These are phyloP conservation scores for Amblyornis subalaris DNA, from an alignment of 2,113 vertebrate species.

Conservation along the genomic window DNA sequence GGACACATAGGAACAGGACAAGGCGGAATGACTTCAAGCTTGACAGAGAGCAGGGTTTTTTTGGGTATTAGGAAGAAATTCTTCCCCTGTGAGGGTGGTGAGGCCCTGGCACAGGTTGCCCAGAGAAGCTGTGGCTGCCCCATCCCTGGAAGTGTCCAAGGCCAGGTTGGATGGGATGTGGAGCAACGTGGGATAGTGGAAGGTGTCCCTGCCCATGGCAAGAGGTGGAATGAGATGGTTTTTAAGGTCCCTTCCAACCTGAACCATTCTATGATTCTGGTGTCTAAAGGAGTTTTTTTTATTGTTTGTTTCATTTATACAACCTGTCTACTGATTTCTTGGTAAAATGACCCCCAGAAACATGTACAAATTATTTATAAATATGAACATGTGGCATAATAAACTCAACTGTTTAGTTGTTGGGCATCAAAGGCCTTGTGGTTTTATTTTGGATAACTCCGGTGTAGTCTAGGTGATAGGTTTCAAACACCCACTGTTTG, in stretches of 20 bases:
- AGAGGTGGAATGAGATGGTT: no score
- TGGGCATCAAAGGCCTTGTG: neutral
- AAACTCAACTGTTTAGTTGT: neutral
- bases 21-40: neutral
- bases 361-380: neutral
- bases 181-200: neutral
- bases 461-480: neutral
- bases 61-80: neutral
- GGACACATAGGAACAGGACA: no score
- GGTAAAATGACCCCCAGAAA: neutral
- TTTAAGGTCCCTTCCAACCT: neutral
- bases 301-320: neutral
- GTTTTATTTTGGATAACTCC: neutral
- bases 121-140: neutral
- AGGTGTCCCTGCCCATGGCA: neutral
- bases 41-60: neutral
- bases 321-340: neutral
- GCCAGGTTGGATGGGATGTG: rapidly evolving
- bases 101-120: neutral
- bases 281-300: neutral
- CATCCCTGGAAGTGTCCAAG: neutral
- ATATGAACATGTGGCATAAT: neutral
- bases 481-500: neutral
- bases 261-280: neutral
- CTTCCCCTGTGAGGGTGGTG: rapidly evolving